These are phyloP conservation scores for Mactromeris polynyma DNA, from an alignment of 2,888 invertebrate genomes.

Conservation along the genomic window DNA sequence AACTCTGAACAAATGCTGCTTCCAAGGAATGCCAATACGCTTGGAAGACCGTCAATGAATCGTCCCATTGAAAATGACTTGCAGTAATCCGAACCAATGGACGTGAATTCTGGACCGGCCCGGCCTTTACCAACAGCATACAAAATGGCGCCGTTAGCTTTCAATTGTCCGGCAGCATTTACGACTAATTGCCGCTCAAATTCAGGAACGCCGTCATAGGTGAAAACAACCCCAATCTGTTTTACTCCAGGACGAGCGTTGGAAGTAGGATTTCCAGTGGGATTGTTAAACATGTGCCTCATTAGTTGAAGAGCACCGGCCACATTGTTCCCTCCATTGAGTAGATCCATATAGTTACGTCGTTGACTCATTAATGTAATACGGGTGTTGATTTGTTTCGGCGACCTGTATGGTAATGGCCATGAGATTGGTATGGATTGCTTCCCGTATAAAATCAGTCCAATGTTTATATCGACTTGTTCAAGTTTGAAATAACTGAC, in stretches of 20 bases:
- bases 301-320: conserved; percentile 67
- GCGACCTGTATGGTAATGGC: conserved; percentile 70
- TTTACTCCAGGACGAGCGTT: conserved; percentile 58
- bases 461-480: conserved; percentile 67
- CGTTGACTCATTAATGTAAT: conserved; percentile 73
- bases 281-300: conserved; percentile 74
- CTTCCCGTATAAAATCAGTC: conserved; percentile 64
- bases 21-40: conserved; percentile 71
- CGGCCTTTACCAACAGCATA: conserved; percentile 70
- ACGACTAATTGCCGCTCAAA: conserved; percentile 51
- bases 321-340: conserved; percentile 70
- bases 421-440: conserved; percentile 32
- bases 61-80: conserved; percentile 74
- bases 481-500: conserved; percentile 72
- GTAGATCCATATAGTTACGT: conserved; percentile 50
- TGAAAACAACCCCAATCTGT: conserved; percentile 74
- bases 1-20: conserved; percentile 76
- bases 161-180: conserved; percentile 53
- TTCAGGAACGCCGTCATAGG: conserved; percentile 63
- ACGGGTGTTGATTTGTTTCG: conserved; percentile 71
- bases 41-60: conserved; percentile 72
- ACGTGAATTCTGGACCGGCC: conserved; percentile 68
- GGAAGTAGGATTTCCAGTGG: conserved; percentile 66
- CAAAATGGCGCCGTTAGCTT: conserved; percentile 66
- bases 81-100: conserved; percentile 72